Conservation (phyloP, 2,113 vertebrate species). For the Sylvietta virens region DNA sequence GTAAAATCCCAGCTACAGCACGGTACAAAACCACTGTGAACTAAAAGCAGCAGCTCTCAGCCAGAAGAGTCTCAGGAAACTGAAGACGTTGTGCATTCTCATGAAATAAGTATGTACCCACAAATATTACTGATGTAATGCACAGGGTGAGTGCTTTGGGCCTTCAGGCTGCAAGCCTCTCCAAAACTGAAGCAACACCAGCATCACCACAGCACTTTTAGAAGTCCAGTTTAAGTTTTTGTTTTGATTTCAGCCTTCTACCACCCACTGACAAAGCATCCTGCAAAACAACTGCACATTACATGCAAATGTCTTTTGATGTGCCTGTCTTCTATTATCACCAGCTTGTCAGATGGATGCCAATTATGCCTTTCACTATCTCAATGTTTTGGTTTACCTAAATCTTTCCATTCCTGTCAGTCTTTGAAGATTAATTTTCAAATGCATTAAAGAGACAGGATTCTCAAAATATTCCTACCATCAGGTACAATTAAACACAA, state of each 20-base stretch:
- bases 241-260: neutral
- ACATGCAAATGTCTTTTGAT: neutral
- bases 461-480: neutral
- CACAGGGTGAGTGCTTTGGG: neutral
- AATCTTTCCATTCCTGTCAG: neutral
- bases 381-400: neutral
- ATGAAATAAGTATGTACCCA: fast-evolving
- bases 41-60: neutral
- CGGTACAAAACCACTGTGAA: fast-evolving
- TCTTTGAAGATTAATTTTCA: neutral
- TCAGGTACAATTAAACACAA: neutral
- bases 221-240: neutral
- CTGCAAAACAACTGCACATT: fast-evolving
- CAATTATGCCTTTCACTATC: neutral
- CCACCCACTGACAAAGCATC: neutral
- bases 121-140: neutral
- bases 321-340: neutral
- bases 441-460: neutral
- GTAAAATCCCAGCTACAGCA: neutral
- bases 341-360: neutral
- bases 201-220: neutral
- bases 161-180: neutral
- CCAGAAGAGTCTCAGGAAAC: neutral
- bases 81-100: neutral
- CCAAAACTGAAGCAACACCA: neutral